A percentile compares a stretch with the other conserved stretches of the same genome.
phyloP scores from a whole-genome alignment of 92 coral and sea anemone genomes.

The Micromussa lordhowensis region DNA sequence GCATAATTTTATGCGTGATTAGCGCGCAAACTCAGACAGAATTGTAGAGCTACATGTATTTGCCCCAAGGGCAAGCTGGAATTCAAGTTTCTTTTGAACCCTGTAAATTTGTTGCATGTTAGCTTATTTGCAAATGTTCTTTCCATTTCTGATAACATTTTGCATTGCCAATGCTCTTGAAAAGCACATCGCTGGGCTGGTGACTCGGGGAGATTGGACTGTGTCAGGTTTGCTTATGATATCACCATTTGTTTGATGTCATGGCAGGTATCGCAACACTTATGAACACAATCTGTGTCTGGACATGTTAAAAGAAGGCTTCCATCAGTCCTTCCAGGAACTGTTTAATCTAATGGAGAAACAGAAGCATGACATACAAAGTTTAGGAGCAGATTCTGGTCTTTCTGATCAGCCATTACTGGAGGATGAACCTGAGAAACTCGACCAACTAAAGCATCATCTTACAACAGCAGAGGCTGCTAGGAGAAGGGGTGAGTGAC shows the following conservation, averaged over 20 bases:
- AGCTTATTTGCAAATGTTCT: no score
- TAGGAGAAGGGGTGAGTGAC: constrained; percentile 82
- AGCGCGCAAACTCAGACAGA: no score
- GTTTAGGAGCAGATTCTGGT: constrained; percentile 87
- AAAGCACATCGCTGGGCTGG: no score
- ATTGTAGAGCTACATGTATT: no score
- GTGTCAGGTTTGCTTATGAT: not conserved
- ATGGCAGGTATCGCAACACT: constrained; percentile 86
- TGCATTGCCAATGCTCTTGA: no score
- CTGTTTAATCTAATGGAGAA: constrained; percentile 88
- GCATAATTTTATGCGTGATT: no score
- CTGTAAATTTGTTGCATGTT: no score
- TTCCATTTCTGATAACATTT: no score
- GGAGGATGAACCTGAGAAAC: constrained; percentile 87
- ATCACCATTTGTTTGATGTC: not conserved
- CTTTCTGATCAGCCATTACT: constrained; percentile 81
- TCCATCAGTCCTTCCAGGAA: constrained; percentile 95
- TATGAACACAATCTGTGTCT: constrained; percentile 97
- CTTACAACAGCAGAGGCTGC: constrained; percentile 95
- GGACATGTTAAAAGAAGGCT: constrained; percentile 98
- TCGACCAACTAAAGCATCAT: constrained; percentile 88
- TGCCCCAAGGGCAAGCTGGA: no score
- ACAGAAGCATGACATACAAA: constrained; percentile 77
- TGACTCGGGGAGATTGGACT: not conserved
- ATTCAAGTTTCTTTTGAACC: no score